These are phyloP conservation scores for Calliphora vomitoria DNA, from an alignment of 2,888 invertebrate species.

Conservation along the genomic window DNA sequence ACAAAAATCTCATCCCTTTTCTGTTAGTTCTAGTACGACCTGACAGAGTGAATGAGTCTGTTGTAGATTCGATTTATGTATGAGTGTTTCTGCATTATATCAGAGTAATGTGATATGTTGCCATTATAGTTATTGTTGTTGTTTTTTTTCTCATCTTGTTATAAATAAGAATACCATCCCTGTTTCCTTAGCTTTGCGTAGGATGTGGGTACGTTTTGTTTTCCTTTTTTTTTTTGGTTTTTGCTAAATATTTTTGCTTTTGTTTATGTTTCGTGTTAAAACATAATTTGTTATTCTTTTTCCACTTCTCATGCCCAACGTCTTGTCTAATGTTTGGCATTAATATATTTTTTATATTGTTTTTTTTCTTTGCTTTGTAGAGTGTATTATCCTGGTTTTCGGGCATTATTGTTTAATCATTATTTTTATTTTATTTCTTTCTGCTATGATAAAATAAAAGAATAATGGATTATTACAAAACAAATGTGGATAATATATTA, in stretches of 20 bases:
- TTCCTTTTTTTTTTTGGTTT: slow-evolving; percentile 11
- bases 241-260: slow-evolving; percentile 55
- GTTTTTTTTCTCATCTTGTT: slow-evolving; percentile 34
- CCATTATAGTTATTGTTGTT: slow-evolving; percentile 44
- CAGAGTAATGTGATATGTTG: slow-evolving; percentile 72
- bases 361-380: slow-evolving; percentile 6
- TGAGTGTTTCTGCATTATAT: slow-evolving; percentile 39
- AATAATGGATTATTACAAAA: slow-evolving; percentile 46
- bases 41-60: background rate
- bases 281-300: slow-evolving; percentile 71
- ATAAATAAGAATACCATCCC: slow-evolving; percentile 60
- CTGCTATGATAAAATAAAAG: slow-evolving; percentile 23
- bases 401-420: slow-evolving; percentile 60
- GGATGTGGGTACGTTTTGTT: slow-evolving; percentile 53
- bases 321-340: slow-evolving; percentile 67
- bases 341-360: slow-evolving; percentile 40
- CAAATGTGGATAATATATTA: background rate
- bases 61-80: background rate
- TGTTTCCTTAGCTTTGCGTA: slow-evolving; percentile 67
- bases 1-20: background rate
- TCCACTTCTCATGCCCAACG: slow-evolving; percentile 23
- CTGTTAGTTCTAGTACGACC: background rate
- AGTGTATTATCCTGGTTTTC: slow-evolving; percentile 50
- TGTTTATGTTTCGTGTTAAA: slow-evolving; percentile 73
- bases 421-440: slow-evolving; percentile 47